Evolutionary conservation across 1,140 invertebrate species (phyloP), one percentile per base, ranked within the genome.

Genomic region (Diabrotica virgifera): DNA sequence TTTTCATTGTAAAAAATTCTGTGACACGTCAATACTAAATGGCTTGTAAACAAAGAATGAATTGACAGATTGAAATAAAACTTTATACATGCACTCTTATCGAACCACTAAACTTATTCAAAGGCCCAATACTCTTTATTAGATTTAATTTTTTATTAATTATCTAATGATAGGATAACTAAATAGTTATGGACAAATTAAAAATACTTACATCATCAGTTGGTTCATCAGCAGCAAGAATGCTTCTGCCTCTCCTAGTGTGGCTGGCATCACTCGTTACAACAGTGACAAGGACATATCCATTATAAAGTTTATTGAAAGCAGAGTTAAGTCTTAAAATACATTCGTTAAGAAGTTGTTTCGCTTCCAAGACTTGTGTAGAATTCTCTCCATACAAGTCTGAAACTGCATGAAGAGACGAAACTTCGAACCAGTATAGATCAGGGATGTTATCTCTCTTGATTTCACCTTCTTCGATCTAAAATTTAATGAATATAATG

Each of bases 371-470:
- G 6, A 84, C 79, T 71, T 85, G 81, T 12, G 84, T 75, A 1
- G 90, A 90, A 71, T 87, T 86, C 59, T 85, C 83, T 6, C 89
- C 88, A 78, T 92, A 85, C 51, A 82, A 79, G 72, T 90, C 86
- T 58, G 83, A 80, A 6, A 90, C 68, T n/a, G 85, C 77, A 70
- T 85, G 84, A 6, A 90, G 77, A 12, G 84, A 83, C 35, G 81
- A 80, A 38, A 89, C 79, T 65, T 85, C 83, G 59, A 90, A 79
- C 85, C 87, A 89, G 74, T 85, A 89, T 69, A 89, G 83, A 77
- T 89, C 87, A 53, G 87, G 80, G 56, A 84, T 78, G 53, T 82
- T 82, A 72, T 89, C 85, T 46, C 79, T 69, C 56, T 76, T 78
- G 35, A 86, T 75, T 0, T 74, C 82, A 58, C 83, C 82, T 52